Conservation (phyloP, 1,140 invertebrate species). For the Drosophila sproati region DNA sequence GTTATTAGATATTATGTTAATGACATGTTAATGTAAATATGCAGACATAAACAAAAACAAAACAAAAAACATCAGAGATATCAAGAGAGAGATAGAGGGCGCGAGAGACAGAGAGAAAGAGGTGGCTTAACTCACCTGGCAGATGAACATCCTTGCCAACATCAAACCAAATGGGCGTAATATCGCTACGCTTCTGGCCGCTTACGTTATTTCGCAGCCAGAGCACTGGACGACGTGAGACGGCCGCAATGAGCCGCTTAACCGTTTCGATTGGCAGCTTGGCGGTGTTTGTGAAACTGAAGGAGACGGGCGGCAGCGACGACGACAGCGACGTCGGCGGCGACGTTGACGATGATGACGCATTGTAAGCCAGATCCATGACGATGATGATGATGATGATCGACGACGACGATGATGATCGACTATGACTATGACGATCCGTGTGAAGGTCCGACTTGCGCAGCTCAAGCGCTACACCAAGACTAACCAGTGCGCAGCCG, state of each 20-base stretch:
- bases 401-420: neutral
- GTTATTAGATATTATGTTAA: neutral
- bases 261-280: conserved; percentile 76
- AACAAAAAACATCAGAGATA: neutral
- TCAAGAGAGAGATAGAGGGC: neutral
- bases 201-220: conserved; percentile 70
- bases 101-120: too few species aligned
- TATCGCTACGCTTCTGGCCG: conserved; percentile 74
- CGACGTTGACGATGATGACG: conserved; percentile 65
- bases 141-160: conserved; percentile 77
- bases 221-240: conserved; percentile 67
- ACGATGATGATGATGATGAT: conserved; percentile 25
- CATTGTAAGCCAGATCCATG: conserved; percentile 71
- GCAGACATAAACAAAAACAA: too few species aligned
- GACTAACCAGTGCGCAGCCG: conserved; percentile 57
- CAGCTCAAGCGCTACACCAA: conserved; percentile 71
- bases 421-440: conserved; percentile 16
- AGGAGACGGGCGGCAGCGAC: conserved; percentile 42
- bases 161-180: conserved; percentile 75
- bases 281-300: conserved; percentile 73
- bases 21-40: too few species aligned
- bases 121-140: conserved; percentile 53
- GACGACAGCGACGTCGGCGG: conserved; percentile 40
- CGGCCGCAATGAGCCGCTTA: conserved; percentile 72
- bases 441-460: conserved; percentile 59